These are phyloP conservation scores for Zoroaster sp. DNA, from an alignment of 53 echinoderm and acorn worm species.

Conservation along the genomic window DNA sequence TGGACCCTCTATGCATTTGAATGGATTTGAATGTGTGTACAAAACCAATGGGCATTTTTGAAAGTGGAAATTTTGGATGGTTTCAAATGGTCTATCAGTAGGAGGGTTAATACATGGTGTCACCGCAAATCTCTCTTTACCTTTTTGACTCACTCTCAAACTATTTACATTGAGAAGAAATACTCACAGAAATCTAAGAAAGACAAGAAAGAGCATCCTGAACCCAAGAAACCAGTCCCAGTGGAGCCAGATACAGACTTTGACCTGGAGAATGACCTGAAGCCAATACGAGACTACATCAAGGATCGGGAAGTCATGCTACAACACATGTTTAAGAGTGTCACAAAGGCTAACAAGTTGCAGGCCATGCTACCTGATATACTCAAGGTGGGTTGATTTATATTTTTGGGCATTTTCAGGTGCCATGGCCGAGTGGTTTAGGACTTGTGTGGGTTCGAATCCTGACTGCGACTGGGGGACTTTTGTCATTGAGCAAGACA, in stretches of 20 bases:
- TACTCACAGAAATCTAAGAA: slow-evolving; percentile 34
- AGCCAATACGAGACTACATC: slow-evolving; percentile 81
- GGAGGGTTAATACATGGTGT: too few species aligned
- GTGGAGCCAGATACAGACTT: slow-evolving; percentile 67
- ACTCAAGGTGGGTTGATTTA: slow-evolving; percentile 65
- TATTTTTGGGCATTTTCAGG: not conserved
- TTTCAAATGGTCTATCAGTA: too few species aligned
- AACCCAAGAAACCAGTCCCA: slow-evolving; percentile 6
- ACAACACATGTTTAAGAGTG: slow-evolving; percentile 76
- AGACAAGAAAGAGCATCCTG: slow-evolving; percentile 10
- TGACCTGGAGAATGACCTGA: slow-evolving; percentile 74
- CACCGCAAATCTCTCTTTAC: too few species aligned
- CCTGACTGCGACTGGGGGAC: not conserved
- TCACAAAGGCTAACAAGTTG: slow-evolving; percentile 72
- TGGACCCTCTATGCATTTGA: too few species aligned
- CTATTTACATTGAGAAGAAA: not conserved
- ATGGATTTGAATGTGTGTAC: too few species aligned
- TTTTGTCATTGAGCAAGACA: not conserved
- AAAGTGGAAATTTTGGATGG: too few species aligned
- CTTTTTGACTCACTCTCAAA: too few species aligned
- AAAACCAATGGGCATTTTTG: too few species aligned
- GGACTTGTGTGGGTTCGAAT: not conserved
- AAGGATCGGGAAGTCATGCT: slow-evolving; percentile 85
- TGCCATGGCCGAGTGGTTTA: not conserved
- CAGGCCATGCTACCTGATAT: slow-evolving; percentile 84